phyloP scores from a whole-genome alignment of 2,888 invertebrate species.

The Neoascia interrupta region DNA sequence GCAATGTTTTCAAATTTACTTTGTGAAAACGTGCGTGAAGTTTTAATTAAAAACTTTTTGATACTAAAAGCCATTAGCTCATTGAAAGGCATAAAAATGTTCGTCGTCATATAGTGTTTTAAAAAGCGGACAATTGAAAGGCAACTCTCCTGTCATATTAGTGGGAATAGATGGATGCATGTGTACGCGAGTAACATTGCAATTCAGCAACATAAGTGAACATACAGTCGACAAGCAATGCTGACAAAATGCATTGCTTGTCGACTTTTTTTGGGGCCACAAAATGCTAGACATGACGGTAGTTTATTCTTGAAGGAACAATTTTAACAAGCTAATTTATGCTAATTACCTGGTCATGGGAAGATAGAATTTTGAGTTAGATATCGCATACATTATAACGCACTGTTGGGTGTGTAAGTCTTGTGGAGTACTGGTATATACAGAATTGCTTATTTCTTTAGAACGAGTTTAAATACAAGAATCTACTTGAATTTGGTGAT shows the following conservation, averaged over 20 bases:
- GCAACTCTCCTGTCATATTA: conserved; percentile 10
- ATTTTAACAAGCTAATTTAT: conserved; percentile 29
- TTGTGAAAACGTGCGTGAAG: conserved; percentile 70
- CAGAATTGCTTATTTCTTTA: too few species aligned
- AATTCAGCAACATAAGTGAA: neutral
- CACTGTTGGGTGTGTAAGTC: too few species aligned
- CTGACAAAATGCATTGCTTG: neutral
- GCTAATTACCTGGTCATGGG: too few species aligned
- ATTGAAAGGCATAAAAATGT: conserved; percentile 64
- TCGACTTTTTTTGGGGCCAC: neutral
- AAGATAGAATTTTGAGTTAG: too few species aligned
- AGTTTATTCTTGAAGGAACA: conserved; percentile 32
- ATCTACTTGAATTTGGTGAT: too few species aligned
- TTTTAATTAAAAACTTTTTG: conserved; percentile 69
- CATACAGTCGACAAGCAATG: neutral
- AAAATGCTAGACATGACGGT: conserved; percentile 1
- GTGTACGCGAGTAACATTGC: neutral
- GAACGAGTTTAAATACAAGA: too few species aligned
- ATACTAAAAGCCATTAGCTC: conserved; percentile 64
- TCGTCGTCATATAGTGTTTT: conserved; percentile 20
- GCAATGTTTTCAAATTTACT: conserved; percentile 66
- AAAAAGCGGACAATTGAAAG: conserved; percentile 50
- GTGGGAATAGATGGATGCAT: neutral
- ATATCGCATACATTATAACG: too few species aligned
- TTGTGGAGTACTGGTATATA: too few species aligned